phyloP scores from a whole-genome alignment of 1,140 invertebrate genomes.

The Neotoxoptera formosana region DNA sequence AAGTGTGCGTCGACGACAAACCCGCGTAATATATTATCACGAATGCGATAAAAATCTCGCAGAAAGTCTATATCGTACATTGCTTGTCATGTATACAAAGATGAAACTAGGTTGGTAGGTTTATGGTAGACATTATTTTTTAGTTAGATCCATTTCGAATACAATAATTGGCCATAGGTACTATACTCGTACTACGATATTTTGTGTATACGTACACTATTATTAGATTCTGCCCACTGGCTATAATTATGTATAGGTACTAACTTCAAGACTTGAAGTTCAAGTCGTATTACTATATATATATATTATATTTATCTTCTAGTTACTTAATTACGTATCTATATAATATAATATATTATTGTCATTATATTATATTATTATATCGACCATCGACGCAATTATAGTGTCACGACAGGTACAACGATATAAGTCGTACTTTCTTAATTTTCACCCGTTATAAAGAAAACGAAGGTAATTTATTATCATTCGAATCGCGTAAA shows the following conservation, averaged over 20 bases:
- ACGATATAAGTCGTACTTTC: neutral
- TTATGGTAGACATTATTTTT: neutral
- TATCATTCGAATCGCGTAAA: neutral
- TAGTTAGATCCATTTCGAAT: neutral
- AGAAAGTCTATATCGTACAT: neutral
- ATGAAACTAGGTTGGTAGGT: neutral
- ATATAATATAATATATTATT: neutral
- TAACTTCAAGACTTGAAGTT: no score
- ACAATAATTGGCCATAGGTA: no score
- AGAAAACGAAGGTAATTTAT: constrained; percentile 3
- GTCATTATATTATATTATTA: neutral
- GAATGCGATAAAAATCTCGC: neutral
- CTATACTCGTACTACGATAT: no score
- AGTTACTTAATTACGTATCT: neutral
- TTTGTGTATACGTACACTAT: neutral
- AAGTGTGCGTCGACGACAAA: neutral
- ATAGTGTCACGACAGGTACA: neutral
- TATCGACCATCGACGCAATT: neutral
- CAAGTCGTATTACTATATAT: neutral
- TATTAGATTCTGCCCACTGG: no score
- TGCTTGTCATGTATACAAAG: neutral
- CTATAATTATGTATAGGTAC: no score
- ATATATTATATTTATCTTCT: neutral
- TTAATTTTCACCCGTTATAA: neutral
- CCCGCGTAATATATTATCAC: neutral